Evolutionary conservation across 2,888 invertebrate genomes (phyloP).

Genomic region (Onchidella celtica): DNA sequence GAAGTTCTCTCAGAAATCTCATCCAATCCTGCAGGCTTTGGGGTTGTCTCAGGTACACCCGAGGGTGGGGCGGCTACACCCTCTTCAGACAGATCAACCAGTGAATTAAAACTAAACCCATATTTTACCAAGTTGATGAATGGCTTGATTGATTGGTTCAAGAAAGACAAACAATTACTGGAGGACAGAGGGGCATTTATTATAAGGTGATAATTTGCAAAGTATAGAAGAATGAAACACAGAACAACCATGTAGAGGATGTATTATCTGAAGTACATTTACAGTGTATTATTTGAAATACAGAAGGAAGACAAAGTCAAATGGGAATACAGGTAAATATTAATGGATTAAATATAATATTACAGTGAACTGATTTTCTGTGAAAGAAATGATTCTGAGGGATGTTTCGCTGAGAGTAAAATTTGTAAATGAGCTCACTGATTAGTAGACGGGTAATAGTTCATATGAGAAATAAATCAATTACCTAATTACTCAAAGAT

Average conservation of each 20-base stretch:
- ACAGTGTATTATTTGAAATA: too few species aligned
- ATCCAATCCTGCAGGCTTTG: constrained; percentile 71
- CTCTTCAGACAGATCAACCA: constrained; percentile 18
- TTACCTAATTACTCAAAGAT: too few species aligned
- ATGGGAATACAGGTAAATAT: too few species aligned
- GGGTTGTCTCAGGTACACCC: background rate
- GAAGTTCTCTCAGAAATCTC: constrained; percentile 91
- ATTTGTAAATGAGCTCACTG: too few species aligned
- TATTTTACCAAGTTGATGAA: constrained; percentile 93
- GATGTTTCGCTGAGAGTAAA: too few species aligned
- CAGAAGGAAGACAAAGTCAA: background rate
- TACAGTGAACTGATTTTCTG: too few species aligned
- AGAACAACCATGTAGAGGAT: background rate
- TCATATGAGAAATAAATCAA: too few species aligned
- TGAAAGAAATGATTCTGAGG: too few species aligned
- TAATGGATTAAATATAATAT: too few species aligned
- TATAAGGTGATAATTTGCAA: constrained; percentile 92
- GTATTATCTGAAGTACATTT: background rate
- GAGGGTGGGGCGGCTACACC: constrained; percentile 1
- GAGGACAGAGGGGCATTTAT: constrained; percentile 97
- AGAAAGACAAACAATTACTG: constrained; percentile 90
- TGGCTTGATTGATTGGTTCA: constrained; percentile 91
- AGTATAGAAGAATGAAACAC: background rate
- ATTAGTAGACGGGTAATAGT: too few species aligned
- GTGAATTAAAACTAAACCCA: constrained; percentile 68